Evolutionary conservation across 2,113 vertebrate genomes (phyloP).

Genomic region (Sorex araneus): DNA sequence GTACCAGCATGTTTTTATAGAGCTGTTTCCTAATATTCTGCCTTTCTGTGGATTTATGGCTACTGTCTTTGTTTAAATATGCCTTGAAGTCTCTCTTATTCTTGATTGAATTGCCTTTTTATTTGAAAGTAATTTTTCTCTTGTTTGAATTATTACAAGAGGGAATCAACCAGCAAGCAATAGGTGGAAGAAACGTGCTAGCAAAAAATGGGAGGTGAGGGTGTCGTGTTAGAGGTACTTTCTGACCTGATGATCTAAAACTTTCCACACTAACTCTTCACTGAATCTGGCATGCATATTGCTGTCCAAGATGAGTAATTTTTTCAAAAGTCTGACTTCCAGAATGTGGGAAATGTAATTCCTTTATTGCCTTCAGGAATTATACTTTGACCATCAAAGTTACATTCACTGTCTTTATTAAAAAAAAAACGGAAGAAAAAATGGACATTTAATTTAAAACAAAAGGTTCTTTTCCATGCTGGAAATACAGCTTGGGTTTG

Average conservation of each 20-base stretch:
- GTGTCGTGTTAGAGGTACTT: neutral
- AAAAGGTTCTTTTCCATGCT: neutral
- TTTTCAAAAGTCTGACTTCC: conserved; percentile 10
- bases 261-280: neutral
- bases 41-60: conserved; percentile 17
- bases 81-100: neutral
- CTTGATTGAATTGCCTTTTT: neutral
- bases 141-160: conserved; percentile 7
- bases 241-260: neutral
- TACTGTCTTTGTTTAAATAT: conserved; percentile 51
- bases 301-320: neutral
- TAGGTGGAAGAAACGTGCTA: fast-evolving
- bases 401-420: neutral
- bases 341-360: neutral
- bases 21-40: conserved; percentile 13
- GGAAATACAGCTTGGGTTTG: neutral
- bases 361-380: neutral
- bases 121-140: conserved; percentile 40
- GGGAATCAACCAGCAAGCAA: neutral
- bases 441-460: neutral
- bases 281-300: neutral
- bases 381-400: conserved; percentile 15
- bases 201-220: too few species aligned
- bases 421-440: neutral
- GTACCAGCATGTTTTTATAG: neutral